Evolutionary conservation across 1,140 invertebrate genomes (phyloP), one percentile per base, ranked within the genome.

Genomic region (Orius insidiosus): DNA sequence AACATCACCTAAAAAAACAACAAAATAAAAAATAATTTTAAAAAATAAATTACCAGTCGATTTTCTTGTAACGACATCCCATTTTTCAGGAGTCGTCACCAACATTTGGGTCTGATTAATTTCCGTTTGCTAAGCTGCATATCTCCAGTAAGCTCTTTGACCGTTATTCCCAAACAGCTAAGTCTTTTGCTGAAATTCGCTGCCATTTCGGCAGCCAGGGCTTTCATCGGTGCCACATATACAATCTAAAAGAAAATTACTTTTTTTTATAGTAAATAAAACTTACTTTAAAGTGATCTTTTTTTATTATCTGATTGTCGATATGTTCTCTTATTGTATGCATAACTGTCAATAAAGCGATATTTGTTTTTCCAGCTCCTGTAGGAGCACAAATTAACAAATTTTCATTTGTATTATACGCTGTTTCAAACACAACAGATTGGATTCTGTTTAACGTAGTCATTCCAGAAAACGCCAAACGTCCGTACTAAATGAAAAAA

Each of bases 161-260:
- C 94, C 2, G 67, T 60, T 13, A 98, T 74, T 7, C 87, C 88
- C 7, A 92, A 58, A 7, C 66, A 60, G 41, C 65, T 63, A 2
- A 96, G 65, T 44, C 85, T 74, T 56, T 79, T 84, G 4, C 76
- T 75, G 67, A 99, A 99, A 65, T 85, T 98, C 1, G 75, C 70
- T 0, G 94, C 90, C 93, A 98, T 98, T 72, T 99, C 96, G 24
- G 92, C 79, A 1, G 95, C 95, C 13, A 99, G 63, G 1, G 96
- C 95, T 69, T 98, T 99, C 95, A 99, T 99, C 7, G 96, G 96
- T 2, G 94, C 93, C 46, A 98, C 84, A 64, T 99, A 99, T 13
- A 99, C 83, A 56, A 99, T 94, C 77, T 89, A 54, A 45, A 66
- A 61, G 42, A 24, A 4, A 24, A 24, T 4, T 7, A 36, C n/a